Base-by-base conservation (phyloP, 2,113 vertebrate genomes). In the Tretioscincus oriximinensis region DNA sequence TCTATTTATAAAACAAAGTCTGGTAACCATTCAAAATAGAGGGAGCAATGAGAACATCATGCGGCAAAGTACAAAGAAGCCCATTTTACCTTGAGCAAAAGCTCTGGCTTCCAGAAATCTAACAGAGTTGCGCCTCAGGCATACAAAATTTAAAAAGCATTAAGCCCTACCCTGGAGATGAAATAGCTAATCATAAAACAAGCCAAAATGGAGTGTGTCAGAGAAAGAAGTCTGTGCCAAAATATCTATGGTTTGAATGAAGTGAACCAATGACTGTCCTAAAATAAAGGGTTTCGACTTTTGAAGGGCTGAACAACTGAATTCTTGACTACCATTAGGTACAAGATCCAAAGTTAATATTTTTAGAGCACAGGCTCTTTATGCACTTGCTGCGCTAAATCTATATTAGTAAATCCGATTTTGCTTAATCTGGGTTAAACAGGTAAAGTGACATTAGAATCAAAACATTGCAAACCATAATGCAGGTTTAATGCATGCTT, bases 41-140 rank as follows among this genome's bases (percentile, higher is more conserved):
- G 29, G 12, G 29, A 49, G 26, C 64, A 78, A 66, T 72, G 64
- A 63, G 2, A 63, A 80, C 0, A 0, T 4, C 72, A 45, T 0
- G 0, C 0, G 61, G 5, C 0, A 41, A 24, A 18, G 24, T 58
- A 77, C 10, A 64, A 70, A 68, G 20, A 47, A 76, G n/a, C 1
- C 0, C 70, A 65, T 60, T 70, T 83, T 20, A 22, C 3, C 35
- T 28, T 51, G 58, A 58, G 7, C 2, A 54, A 60, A 81, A 80
- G 0, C 61, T 28, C 31, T 24, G 54, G 14, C 21, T 26, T 72
- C 81, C n/a, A 79, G 14, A 24, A 24, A 4, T 35, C 63, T 9
- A 58, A 74, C 9, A 20, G 10, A 41, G 64, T 20, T 65, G n/a
- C 58, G 16, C 29, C 24, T n/a, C 41, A 8, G 49, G 29, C 10